These are phyloP conservation scores for Melanotaenia boesemani DNA, from an alignment of 2,797 vertebrate species.

Conservation along the genomic window DNA sequence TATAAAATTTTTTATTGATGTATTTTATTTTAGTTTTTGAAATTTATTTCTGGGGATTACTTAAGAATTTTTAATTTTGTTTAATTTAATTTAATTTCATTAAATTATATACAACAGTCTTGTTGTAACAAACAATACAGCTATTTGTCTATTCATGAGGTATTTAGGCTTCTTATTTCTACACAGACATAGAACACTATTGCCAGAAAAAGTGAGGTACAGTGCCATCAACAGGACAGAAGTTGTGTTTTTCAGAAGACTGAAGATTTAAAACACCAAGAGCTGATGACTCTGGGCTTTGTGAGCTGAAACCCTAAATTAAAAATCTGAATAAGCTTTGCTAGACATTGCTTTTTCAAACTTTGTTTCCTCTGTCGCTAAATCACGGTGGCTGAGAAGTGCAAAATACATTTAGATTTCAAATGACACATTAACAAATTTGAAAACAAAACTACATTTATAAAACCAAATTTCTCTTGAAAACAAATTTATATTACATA, in stretches of 20 bases:
- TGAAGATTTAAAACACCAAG: not conserved
- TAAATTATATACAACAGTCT: no score
- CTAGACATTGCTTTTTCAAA: not conserved
- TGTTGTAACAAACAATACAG: not conserved
- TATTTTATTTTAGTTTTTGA: not conserved
- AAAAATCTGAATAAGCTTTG: not conserved
- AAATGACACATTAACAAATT: not conserved
- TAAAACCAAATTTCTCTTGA: no score
- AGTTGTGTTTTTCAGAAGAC: not conserved
- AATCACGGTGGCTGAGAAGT: not conserved
- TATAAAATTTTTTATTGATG: no score
- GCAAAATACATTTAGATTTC: not conserved
- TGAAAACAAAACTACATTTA: not conserved
- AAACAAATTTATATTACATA: no score
- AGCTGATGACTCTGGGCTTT: not conserved
- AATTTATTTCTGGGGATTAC: not conserved
- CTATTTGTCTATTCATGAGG: no score
- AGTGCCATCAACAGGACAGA: not conserved
- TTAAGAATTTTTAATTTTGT: no score
- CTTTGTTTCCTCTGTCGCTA: not conserved
- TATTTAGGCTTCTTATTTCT: not conserved
- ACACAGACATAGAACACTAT: not conserved
- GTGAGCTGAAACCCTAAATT: not conserved
- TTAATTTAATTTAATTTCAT: no score
- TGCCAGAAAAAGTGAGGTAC: not conserved